phyloP scores from a whole-genome alignment of 2,888 invertebrate genomes.

The Synanthedon myopaeformis region DNA sequence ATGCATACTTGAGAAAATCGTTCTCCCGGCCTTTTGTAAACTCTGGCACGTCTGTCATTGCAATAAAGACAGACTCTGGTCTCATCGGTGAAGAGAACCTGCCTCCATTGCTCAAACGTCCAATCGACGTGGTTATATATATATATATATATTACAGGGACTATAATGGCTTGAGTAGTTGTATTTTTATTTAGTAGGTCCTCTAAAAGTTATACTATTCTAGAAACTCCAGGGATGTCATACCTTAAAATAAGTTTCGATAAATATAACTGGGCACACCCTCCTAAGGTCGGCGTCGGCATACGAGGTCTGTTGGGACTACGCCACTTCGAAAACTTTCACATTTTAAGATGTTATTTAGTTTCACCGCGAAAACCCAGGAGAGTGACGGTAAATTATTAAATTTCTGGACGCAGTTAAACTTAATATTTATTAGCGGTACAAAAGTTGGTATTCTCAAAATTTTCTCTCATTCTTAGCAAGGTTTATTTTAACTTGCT shows the following conservation, averaged over 20 bases:
- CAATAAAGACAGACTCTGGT: no score
- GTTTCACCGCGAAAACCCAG: conserved; percentile 25
- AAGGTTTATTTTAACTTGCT: no score
- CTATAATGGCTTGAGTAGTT: no score
- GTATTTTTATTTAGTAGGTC: no score
- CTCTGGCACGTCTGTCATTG: no score
- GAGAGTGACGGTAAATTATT: conserved; percentile 38
- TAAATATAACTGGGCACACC: conserved; percentile 16
- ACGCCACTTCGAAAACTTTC: conserved; percentile 37
- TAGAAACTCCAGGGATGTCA: conserved; percentile 19
- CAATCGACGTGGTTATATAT: no score
- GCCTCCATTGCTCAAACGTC: no score
- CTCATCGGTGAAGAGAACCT: no score
- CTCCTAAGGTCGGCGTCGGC: conserved; percentile 13
- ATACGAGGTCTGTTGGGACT: conserved; percentile 24
- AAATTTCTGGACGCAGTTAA: conserved; percentile 26
- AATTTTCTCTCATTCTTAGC: neutral
- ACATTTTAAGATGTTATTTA: conserved; percentile 54
- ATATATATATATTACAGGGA: no score
- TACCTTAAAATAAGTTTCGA: conserved; percentile 27
- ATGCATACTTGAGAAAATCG: no score
- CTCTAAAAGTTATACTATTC: conserved; percentile 10
- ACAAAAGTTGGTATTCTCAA: neutral
- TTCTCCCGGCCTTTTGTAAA: no score
- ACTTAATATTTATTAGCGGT: conserved; percentile 1